These are phyloP conservation scores for Agonum fuliginosum DNA, from an alignment of 2,888 invertebrate genomes.

Conservation along the genomic window DNA sequence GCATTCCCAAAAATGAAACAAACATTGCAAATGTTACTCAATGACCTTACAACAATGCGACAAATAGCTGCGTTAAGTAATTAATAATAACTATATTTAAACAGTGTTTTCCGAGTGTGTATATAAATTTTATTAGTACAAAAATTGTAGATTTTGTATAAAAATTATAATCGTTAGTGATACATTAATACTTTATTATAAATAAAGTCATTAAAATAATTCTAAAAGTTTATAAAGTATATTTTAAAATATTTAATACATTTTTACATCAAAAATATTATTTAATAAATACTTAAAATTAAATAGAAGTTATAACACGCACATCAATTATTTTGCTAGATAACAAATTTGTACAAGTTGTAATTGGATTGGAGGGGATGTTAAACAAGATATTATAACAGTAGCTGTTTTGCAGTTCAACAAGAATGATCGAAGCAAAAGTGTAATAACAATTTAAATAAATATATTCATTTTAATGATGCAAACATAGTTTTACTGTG, in stretches of 20 bases:
- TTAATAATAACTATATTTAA: constrained; percentile 8
- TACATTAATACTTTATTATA: constrained; percentile 21
- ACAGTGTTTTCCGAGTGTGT: neutral
- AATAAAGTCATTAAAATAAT: constrained; percentile 8
- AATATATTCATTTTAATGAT: no score
- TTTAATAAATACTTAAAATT: neutral
- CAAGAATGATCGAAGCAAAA: no score
- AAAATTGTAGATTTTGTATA: constrained; percentile 9
- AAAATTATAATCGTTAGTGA: neutral
- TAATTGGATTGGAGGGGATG: constrained; percentile 59
- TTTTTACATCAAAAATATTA: no score
- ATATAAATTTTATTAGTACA: constrained; percentile 29
- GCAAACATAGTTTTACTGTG: no score
- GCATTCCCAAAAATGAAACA: constrained; percentile 82
- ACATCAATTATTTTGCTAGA: neutral
- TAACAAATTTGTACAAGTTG: constrained; percentile 9
- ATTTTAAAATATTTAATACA: neutral
- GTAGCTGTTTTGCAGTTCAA: no score
- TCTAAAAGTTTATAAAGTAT: neutral
- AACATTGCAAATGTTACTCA: constrained; percentile 83
- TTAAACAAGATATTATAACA: constrained; percentile 67
- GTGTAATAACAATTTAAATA: no score
- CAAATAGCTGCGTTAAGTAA: constrained; percentile 75
- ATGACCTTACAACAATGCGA: constrained; percentile 83
- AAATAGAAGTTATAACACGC: neutral